Evolutionary conservation across 2,888 invertebrate species (phyloP), one percentile per base, ranked within the genome.

Genomic region (Orthosia cruda): DNA sequence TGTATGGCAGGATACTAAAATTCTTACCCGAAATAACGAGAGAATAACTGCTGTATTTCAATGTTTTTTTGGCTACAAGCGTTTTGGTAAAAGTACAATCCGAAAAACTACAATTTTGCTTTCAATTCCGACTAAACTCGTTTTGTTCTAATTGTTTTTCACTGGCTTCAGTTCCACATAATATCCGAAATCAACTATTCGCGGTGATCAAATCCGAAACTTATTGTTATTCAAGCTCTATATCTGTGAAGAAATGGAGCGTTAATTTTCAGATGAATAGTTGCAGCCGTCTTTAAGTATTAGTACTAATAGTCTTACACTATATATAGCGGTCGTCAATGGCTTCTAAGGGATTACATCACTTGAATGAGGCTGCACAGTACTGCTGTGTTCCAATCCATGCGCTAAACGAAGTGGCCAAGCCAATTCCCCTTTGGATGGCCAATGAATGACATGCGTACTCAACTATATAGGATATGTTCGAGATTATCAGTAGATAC

Each of bases 331-430:
- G 12, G 20, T 18, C 18, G 45, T 71, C 64, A 77, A 40, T 63
- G 23, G 32, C 47, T 77, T 71, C 59, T 49, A 59, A 65, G 52
- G 45, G 77, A 76, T 77, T 57, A 77, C 61, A 20, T 54, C 54
- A 26, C 13, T 1, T n/a, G 49, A 40, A 26, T 59, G 23, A 58
- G 18, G 4, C 23, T 61, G 20, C 16, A 58, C 15, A 47, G 58
- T 49, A 18, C 9, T 54, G n/a, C 18, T 68, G 49, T 20, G 18
- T 26, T 49, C 52, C 52, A 70, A 49, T 40, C 70, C 49, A 18
- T 54, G 52, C 45, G n/a, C 13, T 62, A 71, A 77, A 23, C 26
- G 20, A 70, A 70, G 20, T 40, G 15, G 49, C 77, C 59, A 64
- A 54, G 63, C 47, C 70, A 20, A 50, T 77, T 54, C 54, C n/a